phyloP scores from a whole-genome alignment of 92 coral and sea anemone species.

The Phymanthus crucifer region DNA sequence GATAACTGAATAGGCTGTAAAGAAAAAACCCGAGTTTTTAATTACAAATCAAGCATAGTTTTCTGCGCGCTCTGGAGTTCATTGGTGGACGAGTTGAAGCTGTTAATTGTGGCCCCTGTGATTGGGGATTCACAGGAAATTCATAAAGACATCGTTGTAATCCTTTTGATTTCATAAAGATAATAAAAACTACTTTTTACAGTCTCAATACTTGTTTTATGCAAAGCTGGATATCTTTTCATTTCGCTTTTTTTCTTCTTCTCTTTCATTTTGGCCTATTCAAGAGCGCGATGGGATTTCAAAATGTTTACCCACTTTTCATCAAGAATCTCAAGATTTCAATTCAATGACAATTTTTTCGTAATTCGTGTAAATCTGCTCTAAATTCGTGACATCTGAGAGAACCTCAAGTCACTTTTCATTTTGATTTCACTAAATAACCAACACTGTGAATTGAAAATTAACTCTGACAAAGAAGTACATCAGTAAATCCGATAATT shows the following conservation, averaged over 20 bases:
- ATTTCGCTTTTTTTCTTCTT: neutral
- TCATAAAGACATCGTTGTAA: neutral
- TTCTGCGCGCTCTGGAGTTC: neutral
- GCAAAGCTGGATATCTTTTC: neutral
- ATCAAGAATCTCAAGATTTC: neutral
- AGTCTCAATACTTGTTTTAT: neutral
- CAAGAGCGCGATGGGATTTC: neutral
- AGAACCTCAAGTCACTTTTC: neutral
- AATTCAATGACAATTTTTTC: neutral
- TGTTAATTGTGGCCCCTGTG: neutral
- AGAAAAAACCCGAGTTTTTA: constrained; percentile 24
- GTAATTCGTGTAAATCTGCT: neutral
- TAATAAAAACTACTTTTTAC: constrained; percentile 2
- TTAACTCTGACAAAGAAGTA: neutral
- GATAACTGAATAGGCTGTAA: constrained; percentile 26
- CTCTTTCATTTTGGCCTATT: neutral
- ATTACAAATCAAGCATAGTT: constrained; percentile 26
- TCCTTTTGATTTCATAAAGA: constrained; percentile 14
- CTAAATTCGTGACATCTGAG: neutral
- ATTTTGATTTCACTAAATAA: neutral
- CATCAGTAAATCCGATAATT: neutral
- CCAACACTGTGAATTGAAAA: neutral
- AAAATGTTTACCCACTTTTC: neutral
- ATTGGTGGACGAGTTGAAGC: constrained; percentile 5
- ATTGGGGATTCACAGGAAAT: constrained; percentile 17